Evolutionary conservation across 2,113 vertebrate species (phyloP), one percentile per base, ranked within the genome.

Genomic region (Pycnonotus jocosus): DNA sequence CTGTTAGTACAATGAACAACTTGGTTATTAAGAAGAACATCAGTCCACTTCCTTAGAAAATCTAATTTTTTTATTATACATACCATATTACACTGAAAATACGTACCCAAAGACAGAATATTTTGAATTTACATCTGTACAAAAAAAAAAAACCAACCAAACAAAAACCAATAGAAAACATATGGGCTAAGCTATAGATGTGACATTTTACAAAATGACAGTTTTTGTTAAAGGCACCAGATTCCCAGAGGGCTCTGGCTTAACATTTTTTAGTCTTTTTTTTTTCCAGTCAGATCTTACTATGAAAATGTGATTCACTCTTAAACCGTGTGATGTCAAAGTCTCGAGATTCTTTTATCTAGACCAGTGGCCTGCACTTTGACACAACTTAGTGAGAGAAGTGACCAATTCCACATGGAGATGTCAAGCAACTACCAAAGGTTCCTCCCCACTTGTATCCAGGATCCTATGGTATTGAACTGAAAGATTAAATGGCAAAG

Each of bases 41-140:
- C 51, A 81, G 60, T 48, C 80, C 17, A 37, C 68, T 87, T 96
- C 91, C 95, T 97, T 98, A 98, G 92, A 98, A 98, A 98, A 98
- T 96, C 97, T 97, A 92, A 78, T 96, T 84, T 96, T 90, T 98
- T 98, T 98, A 98, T 98, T 94, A 90, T 97, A 96, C 96, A 96
- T 96, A 94, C 69, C 73, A 96, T 95, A 95, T 96, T 97, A 97
- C 97, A 97, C 79, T 94, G 97, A 96, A 97, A 97, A 97, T 96
- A 95, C 93, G 91, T 85, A 88, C 96, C 95, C 83, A 56, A 93
- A 96, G 96, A 94, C 95, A 90, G 95, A 91, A 78, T 94, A 97
- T 90, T 95, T 88, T 61, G 80, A 93, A 92, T 81, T 97, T 97
- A 98, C 95, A 97, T 90, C 91, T 94, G 86, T 98, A 98, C 97